A percentile compares a stretch with the other conserved stretches of the same genome.
phyloP scores from a whole-genome alignment of 1,140 invertebrate species.

The Paracyclopina nana region DNA sequence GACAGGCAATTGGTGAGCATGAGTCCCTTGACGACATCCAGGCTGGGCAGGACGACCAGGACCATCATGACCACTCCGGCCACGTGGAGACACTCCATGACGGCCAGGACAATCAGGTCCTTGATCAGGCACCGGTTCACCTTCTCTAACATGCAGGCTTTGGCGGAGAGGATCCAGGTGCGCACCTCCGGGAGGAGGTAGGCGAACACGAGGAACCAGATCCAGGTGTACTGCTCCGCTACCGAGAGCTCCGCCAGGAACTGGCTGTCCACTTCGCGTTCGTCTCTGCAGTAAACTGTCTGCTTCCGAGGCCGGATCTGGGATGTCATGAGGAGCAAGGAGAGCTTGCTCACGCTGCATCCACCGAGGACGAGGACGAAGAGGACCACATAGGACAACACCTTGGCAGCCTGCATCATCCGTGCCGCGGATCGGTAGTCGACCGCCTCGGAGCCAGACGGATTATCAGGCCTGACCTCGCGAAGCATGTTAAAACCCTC shows the following conservation, averaged over 20 bases:
- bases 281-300: conserved; percentile 55
- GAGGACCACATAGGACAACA: conserved; percentile 57
- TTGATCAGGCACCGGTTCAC: conserved; percentile 39
- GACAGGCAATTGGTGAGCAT: conserved; percentile 85
- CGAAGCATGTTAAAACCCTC: no score
- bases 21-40: conserved; percentile 74
- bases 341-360: conserved; percentile 62
- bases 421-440: conserved; percentile 62
- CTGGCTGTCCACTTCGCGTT: conserved; percentile 22
- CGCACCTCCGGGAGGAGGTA: conserved; percentile 69
- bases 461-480: no score
- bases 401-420: conserved; percentile 62
- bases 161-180: conserved; percentile 54
- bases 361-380: conserved; percentile 58
- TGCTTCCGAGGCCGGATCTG: conserved; percentile 50
- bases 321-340: conserved; percentile 72
- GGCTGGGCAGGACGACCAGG: conserved; percentile 62
- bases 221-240: conserved; percentile 40
- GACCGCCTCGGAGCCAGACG: conserved; percentile 68
- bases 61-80: conserved; percentile 61
- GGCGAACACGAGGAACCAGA: conserved; percentile 70
- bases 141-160: conserved; percentile 75
- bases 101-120: conserved; percentile 45
- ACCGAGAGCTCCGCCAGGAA: neutral
- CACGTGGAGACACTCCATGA: conserved; percentile 66